Evolutionary conservation across 2,113 vertebrate genomes (phyloP), one percentile per base, ranked within the genome.

Genomic region (Charadrius vociferus): DNA sequence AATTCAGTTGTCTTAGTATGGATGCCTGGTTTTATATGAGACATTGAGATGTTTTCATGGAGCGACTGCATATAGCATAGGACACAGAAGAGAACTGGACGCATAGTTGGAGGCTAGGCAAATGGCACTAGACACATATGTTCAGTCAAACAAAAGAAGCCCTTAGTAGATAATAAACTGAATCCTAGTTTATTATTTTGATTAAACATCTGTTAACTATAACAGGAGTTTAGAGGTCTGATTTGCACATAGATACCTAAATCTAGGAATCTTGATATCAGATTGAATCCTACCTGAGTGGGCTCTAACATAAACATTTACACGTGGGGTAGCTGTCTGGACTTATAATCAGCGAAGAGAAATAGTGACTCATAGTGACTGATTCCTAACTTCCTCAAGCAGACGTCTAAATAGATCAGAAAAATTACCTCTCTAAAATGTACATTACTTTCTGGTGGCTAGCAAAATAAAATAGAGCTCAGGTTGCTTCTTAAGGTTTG

Each of bases 401-500:
- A 72, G 26, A 52, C 18, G 24, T 8, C 24, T 52, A 37, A 82
- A 30, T 3, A 29, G 4, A 17, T 74, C 7, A 78, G 22, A 78
- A 61, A 3, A 43, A 41, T 66, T 62, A 19, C 27, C 4, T 2
- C 20, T 71, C 9, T 62, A 61, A 78, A 91, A 61, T 32, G 3
- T 8, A 22, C 5, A 22, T 43, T 41, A 36, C 14, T 7, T 41
- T 81, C 29, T 66, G 26, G 30, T 30, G 23, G 10, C 20, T 82
- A 56, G 43, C 1, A 61, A 66, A 53, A 41, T 5, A 86, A 32
- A 47, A 24, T 4, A 43, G 1, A 0, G 0, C 2, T 32, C 4
- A 45, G 9, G 43, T 21, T 45, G 10, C 5, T 55, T 14, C n/a
- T 41, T 82, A 74, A 74, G 5, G 12, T 90, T 63, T 56, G 39